phyloP scores from a whole-genome alignment of 2,113 vertebrate species.

The Nansenia antarctica region DNA sequence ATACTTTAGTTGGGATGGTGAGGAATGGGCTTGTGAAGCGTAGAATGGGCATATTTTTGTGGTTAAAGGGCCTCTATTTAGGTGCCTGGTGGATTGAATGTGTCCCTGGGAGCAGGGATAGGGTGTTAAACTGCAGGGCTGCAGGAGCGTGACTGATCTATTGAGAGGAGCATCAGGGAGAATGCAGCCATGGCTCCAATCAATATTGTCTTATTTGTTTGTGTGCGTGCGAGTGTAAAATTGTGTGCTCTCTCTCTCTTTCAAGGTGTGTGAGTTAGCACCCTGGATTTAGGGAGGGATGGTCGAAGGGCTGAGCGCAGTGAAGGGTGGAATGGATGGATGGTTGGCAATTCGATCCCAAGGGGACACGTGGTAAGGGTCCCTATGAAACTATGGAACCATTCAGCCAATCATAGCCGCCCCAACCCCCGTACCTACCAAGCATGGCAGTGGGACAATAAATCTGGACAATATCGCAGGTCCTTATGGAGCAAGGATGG shows the following conservation, averaged over 20 bases:
- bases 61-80: slow-evolving; percentile 28
- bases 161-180: slow-evolving; percentile 62
- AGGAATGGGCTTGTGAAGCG: neutral
- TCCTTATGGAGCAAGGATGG: too few relatives aligned
- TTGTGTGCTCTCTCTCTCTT: slow-evolving; percentile 47
- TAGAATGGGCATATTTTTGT: neutral
- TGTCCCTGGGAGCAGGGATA: slow-evolving; percentile 48
- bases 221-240: slow-evolving; percentile 66
- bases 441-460: neutral
- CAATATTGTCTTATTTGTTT: slow-evolving; percentile 71
- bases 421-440: neutral
- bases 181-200: slow-evolving; percentile 58
- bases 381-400: slow-evolving; percentile 44
- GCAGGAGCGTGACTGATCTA: slow-evolving; percentile 68
- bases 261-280: slow-evolving; percentile 55
- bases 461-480: too few relatives aligned
- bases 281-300: slow-evolving; percentile 44
- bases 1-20: neutral
- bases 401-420: neutral
- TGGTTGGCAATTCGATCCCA: slow-evolving; percentile 54
- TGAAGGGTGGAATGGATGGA: slow-evolving; percentile 41
- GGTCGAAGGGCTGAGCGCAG: slow-evolving; percentile 38
- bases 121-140: slow-evolving; percentile 63
- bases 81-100: slow-evolving; percentile 63
- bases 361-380: slow-evolving; percentile 28